A percentile compares a stretch with the other conserved stretches of the same genome.
Conservation (phyloP, 2,113 vertebrate genomes). For the Cacatua alba region DNA sequence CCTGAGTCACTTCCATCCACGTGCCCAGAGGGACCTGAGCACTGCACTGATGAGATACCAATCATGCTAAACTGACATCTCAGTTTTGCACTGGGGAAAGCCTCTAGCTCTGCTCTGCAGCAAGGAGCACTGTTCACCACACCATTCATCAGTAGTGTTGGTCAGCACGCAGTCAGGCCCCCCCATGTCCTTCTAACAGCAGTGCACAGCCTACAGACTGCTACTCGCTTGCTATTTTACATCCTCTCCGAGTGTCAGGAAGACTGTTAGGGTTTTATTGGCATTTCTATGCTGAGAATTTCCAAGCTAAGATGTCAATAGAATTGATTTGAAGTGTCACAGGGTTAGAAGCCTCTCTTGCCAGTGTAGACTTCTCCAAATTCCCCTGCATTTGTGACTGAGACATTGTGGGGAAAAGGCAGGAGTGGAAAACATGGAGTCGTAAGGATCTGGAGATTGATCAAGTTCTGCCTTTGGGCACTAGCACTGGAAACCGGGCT, state of each 20-base stretch:
- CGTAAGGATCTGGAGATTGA: not conserved
- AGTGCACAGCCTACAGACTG: fast-evolving
- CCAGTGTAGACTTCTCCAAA: not conserved
- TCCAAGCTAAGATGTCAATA: not conserved
- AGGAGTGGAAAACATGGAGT: not conserved
- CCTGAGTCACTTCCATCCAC: not conserved
- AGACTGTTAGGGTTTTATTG: not conserved
- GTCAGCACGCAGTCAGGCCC: too few relatives aligned
- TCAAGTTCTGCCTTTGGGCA: not conserved
- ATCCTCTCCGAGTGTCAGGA: fast-evolving
- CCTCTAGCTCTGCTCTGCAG: not conserved
- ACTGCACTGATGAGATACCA: not conserved
- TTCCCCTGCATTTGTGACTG: not conserved
- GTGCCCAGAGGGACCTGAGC: not conserved
- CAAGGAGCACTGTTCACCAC: not conserved
- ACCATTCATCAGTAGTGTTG: fast-evolving
- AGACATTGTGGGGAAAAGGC: not conserved
- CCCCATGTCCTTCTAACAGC: not conserved
- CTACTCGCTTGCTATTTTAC: not conserved
- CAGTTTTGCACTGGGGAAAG: not conserved
- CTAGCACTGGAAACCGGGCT: not conserved
- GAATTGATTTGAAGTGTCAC: not conserved
- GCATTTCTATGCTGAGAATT: not conserved
- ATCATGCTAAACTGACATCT: not conserved
- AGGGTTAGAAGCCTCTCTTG: not conserved